Conservation (phyloP, 2,113 vertebrate species). For the Syngnathoides biaculeatus region DNA sequence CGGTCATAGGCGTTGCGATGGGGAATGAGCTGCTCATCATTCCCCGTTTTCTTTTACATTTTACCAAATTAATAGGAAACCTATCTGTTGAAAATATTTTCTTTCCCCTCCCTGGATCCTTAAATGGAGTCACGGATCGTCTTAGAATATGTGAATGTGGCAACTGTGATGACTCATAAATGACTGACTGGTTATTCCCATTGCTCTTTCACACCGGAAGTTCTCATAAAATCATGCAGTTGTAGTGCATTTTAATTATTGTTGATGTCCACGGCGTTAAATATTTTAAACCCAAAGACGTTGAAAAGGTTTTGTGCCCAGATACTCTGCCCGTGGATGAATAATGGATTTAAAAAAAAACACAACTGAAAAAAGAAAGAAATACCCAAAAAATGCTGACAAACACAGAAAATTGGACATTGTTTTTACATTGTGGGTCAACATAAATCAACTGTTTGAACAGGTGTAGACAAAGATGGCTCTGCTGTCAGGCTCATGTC, state of each 20-base stretch:
- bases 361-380: no score
- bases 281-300: neutral
- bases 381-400: neutral
- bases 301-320: neutral
- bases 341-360: neutral
- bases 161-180: slow-evolving; percentile 43
- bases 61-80: neutral
- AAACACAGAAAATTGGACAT: neutral
- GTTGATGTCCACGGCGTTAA: neutral
- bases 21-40: neutral
- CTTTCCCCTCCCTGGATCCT: neutral
- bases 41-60: neutral
- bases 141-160: slow-evolving; percentile 16
- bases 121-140: slow-evolving; percentile 20
- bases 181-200: slow-evolving; percentile 24
- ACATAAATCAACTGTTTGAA: no score
- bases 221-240: neutral
- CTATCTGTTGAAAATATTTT: neutral
- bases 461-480: no score
- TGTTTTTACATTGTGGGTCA: neutral
- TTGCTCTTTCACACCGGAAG: neutral
- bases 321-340: neutral
- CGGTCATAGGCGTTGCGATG: neutral
- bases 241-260: neutral
- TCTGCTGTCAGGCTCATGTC: no score